Percentiles rank a stretch among this genome's conserved stretches.
Conservation (phyloP, 2,888 invertebrate genomes). For the Macropis europaea region DNA sequence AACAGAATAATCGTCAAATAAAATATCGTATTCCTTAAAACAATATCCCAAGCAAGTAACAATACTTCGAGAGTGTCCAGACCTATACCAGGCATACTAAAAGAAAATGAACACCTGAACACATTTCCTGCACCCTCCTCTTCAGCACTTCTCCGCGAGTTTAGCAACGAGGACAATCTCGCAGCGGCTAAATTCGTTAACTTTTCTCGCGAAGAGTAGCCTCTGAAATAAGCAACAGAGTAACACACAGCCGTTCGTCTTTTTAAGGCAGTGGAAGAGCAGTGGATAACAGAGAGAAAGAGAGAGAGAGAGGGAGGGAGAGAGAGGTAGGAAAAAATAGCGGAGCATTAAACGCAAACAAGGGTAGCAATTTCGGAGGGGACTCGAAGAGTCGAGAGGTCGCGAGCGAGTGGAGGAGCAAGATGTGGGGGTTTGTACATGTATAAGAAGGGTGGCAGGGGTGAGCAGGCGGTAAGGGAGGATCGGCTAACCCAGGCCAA, state of each 20-base stretch:
- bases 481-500: slow-evolving; percentile 27
- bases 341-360: slow-evolving; percentile 77
- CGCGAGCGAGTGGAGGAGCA: slow-evolving; percentile 59
- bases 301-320: slow-evolving; percentile 25
- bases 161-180: slow-evolving; percentile 23
- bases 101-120: too few species aligned
- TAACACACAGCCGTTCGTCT: slow-evolving; percentile 37
- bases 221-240: slow-evolving; percentile 52
- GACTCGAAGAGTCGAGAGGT: slow-evolving; percentile 74
- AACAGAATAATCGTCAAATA: too few species aligned
- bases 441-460: slow-evolving; percentile 38
- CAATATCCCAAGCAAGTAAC: too few species aligned
- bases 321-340: slow-evolving; percentile 68
- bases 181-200: slow-evolving; percentile 35
- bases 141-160: too few species aligned
- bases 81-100: too few species aligned
- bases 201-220: slow-evolving; percentile 25
- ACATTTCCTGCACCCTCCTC: background rate
- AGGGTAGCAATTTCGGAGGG: slow-evolving; percentile 76
- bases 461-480: slow-evolving; percentile 37
- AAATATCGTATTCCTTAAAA: too few species aligned
- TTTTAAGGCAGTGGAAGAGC: slow-evolving; percentile 37
- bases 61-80: too few species aligned
- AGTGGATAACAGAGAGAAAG: slow-evolving; percentile 20
- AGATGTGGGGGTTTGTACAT: slow-evolving; percentile 40